These are phyloP conservation scores for Lepisosteus oculatus DNA, from an alignment of 2,113 vertebrate species.

Conservation along the genomic window DNA sequence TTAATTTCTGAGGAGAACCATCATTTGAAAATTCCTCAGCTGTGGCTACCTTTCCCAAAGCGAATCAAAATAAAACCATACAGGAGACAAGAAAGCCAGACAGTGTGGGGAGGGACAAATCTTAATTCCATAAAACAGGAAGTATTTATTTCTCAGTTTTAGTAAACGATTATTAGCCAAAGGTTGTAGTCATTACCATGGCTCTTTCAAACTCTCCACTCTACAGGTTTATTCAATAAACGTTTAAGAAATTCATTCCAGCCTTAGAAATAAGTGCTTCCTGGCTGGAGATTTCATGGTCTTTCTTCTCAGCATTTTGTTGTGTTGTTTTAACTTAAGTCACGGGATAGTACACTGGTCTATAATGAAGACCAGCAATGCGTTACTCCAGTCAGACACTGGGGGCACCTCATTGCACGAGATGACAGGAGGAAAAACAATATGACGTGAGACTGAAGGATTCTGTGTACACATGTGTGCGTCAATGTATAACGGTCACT, in stretches of 20 bases:
- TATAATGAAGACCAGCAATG: too few species aligned
- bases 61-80: not conserved
- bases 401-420: too few species aligned
- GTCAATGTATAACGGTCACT: too few species aligned
- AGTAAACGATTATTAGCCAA: conserved; percentile 10
- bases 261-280: conserved; percentile 3
- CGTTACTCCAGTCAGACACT: too few species aligned
- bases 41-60: not conserved
- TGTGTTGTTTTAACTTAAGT: too few species aligned
- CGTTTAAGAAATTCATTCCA: conserved; percentile 7
- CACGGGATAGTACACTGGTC: too few species aligned
- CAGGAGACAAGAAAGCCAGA: conserved; percentile 6
- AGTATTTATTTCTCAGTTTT: conserved; percentile 12
- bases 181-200: conserved; percentile 7
- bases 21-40: not conserved
- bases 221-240: conserved; percentile 7
- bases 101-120: conserved; percentile 4
- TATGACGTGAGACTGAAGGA: too few species aligned
- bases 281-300: not conserved
- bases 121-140: conserved; percentile 13
- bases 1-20: conserved; percentile 6
- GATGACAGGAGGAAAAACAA: too few species aligned
- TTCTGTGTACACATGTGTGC: too few species aligned
- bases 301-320: too few species aligned
- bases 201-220: not conserved